Evolutionary conservation across 2,113 vertebrate genomes (phyloP).

Genomic region (Scytalopus superciliaris): DNA sequence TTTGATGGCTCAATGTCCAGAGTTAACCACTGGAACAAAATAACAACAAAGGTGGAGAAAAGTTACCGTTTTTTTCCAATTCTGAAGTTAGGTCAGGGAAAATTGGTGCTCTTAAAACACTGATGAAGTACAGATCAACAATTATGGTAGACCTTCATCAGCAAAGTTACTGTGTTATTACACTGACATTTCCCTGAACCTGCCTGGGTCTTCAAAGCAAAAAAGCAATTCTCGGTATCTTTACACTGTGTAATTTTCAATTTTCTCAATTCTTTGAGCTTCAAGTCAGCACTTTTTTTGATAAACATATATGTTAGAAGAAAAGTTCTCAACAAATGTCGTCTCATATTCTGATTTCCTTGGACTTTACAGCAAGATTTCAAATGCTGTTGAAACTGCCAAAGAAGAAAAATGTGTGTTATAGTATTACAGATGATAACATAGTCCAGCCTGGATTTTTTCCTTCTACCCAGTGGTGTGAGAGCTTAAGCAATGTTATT

Average conservation of each 20-base stretch:
- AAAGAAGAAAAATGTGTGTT: slow-evolving; percentile 61
- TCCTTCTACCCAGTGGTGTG: slow-evolving; percentile 35
- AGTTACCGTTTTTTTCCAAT: not conserved
- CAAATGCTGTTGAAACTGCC: slow-evolving; percentile 45
- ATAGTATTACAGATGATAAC: slow-evolving; percentile 71
- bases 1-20: slow-evolving; percentile 9
- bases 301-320: slow-evolving; percentile 64
- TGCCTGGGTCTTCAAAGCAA: not conserved
- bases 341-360: slow-evolving; percentile 76
- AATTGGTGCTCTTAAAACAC: not conserved
- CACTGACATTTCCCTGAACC: slow-evolving; percentile 36
- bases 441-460: slow-evolving; percentile 51
- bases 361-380: slow-evolving; percentile 66
- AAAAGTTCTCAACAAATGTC: slow-evolving; percentile 62
- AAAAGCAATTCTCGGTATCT: not conserved
- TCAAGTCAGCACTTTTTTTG: slow-evolving; percentile 53
- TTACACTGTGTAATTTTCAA: slow-evolving; percentile 43
- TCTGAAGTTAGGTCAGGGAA: not conserved
- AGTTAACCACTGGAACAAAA: not conserved
- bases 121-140: not conserved
- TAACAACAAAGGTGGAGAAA: slow-evolving; percentile 2
- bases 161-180: not conserved
- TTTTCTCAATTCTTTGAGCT: slow-evolving; percentile 46
- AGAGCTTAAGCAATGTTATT: slow-evolving; percentile 58
- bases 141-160: not conserved